Conservation (phyloP, 2,113 vertebrate species). For the Semnornis frantzii region DNA sequence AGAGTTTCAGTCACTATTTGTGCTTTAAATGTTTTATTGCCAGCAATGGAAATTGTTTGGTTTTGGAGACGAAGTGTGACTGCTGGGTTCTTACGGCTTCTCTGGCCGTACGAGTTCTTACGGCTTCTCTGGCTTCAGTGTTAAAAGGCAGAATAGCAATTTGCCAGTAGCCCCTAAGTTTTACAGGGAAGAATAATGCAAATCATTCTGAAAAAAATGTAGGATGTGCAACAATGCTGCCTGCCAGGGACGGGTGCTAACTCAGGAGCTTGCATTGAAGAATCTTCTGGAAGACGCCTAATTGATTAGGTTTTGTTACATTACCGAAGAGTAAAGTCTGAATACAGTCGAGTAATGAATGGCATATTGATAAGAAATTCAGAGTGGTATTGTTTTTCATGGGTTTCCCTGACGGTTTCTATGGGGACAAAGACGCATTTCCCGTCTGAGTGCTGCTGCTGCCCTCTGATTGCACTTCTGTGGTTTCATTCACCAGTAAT, state of each 20-base stretch:
- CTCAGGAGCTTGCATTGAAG: conserved; percentile 11
- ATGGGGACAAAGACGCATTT: conserved; percentile 75
- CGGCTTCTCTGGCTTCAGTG: neutral
- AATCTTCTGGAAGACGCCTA: conserved; percentile 42
- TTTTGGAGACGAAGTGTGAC: neutral
- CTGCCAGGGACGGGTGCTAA: conserved; percentile 2
- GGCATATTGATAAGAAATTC: conserved; percentile 65
- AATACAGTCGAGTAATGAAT: conserved; percentile 57
- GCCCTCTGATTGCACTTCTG: conserved; percentile 71
- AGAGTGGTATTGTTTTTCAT: conserved; percentile 62
- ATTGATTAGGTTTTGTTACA: conserved; percentile 62
- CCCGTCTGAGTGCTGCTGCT: conserved; percentile 66
- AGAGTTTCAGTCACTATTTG: neutral
- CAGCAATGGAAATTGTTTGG: conserved; percentile 9
- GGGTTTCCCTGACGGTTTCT: conserved; percentile 76
- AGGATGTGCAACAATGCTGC: neutral
- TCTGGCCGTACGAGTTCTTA: no score
- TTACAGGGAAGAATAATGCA: neutral
- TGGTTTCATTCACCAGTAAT: conserved; percentile 72
- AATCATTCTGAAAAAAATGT: neutral
- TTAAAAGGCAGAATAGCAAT: conserved; percentile 18
- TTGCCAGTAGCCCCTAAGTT: neutral
- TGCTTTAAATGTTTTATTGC: neutral
- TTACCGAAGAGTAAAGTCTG: conserved; percentile 58
- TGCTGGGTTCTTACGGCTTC: neutral